These are phyloP conservation scores for Thalassoma bifasciatum DNA, from an alignment of 2,113 vertebrate species.

Conservation along the genomic window DNA sequence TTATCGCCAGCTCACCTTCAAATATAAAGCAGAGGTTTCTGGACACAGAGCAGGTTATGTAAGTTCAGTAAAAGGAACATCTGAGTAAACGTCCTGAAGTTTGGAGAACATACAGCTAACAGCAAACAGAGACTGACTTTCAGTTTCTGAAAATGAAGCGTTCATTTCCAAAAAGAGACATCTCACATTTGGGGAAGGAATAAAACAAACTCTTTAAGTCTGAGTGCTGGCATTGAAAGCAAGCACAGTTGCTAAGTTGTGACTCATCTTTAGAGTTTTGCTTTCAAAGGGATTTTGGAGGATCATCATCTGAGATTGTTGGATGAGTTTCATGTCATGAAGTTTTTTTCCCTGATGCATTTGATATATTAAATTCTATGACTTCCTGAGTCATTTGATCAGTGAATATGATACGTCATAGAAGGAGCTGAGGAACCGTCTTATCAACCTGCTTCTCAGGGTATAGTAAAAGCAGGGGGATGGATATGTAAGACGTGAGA, in stretches of 20 bases:
- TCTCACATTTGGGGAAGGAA: constrained; percentile 12
- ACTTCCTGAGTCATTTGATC: constrained; percentile 34
- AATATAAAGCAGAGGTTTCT: no score
- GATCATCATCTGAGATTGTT: constrained; percentile 46
- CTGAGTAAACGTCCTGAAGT: background rate
- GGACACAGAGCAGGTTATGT: constrained; percentile 3
- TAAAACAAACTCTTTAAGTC: constrained; percentile 8
- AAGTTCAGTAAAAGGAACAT: background rate
- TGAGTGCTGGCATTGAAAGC: constrained; percentile 35
- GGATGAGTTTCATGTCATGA: constrained; percentile 30
- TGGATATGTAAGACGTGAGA: background rate
- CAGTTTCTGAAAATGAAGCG: constrained; percentile 8
- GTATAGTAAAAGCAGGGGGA: background rate
- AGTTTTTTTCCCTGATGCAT: constrained; percentile 33
- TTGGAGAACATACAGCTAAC: background rate
- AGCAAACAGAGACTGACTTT: constrained; percentile 8
- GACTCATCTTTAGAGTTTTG: constrained; percentile 57
- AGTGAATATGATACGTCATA: constrained; percentile 17
- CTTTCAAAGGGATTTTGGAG: constrained; percentile 50
- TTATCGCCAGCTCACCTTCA: no score
- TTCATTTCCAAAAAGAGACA: constrained; percentile 26
- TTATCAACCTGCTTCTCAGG: constrained; percentile 7
- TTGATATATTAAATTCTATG: constrained; percentile 30
- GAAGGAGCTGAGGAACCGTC: constrained; percentile 2
- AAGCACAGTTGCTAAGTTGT: constrained; percentile 49